Base-by-base conservation (phyloP, 2,113 vertebrate genomes). In the Solea senegalensis region DNA sequence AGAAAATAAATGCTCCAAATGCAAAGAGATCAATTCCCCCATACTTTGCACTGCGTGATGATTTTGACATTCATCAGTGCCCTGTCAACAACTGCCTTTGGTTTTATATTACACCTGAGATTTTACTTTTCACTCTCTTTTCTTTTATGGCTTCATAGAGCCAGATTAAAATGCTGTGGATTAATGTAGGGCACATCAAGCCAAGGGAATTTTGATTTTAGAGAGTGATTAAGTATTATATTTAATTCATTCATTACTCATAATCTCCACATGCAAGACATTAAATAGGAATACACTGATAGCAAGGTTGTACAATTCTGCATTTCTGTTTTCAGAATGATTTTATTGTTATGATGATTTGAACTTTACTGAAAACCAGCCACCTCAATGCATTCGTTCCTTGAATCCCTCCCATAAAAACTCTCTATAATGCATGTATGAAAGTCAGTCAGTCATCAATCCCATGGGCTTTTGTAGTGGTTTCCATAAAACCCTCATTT, bases 31-130 rank as follows among this genome's bases (percentile, higher is more conserved):
- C 86, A 86, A 86, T 86, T 84, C 84, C 69, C 74, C 57, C 76
- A 78, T 72, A 77, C 85, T 85, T 75, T 34, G 71, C 79, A 64
- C 84, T 28, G 75, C 26, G 28, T 83, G 85, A 89, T 90, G 80
- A 84, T 88, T 91, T 88, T 88, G 85, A 81, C 89, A 90, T 90
- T 89, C 88, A 89, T 88, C 85, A 86, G 75, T 70, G 81, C 78
- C 82, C 88, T 85, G 88, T 87, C 88, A 89, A 80, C 76, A 82
- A 87, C 82, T 80, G 79, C 82, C 80, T 91, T 90, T 82, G 85
- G 83, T 89, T 92, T 89, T 83, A 84, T 86, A 90, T 91, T 90
- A 86, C 88, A 89, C 87, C 84, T 86, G 74, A 82, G 78, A 62
- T 61, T 81, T 85, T 80, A 60, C 73, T 40, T 12, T 2, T 50